These are phyloP conservation scores for Coecobrya sp. DNA, from an alignment of 2,888 invertebrate species.

Conservation along the genomic window DNA sequence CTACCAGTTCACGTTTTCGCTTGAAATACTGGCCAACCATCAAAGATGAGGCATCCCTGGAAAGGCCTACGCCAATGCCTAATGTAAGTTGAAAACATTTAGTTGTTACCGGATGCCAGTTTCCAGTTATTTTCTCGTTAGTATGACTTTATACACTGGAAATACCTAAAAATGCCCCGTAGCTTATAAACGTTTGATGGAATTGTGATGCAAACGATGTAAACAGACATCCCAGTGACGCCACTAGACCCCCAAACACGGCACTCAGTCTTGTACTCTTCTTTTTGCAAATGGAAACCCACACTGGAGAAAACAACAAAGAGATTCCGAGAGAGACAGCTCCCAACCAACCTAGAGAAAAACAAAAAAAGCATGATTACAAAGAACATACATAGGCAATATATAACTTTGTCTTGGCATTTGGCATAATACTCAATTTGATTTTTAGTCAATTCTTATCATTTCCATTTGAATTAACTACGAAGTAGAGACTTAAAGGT, in stretches of 20 bases:
- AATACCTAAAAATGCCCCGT: constrained; percentile 88
- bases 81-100: constrained; percentile 8
- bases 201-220: constrained; percentile 88
- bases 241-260: constrained; percentile 88
- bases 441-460: too few species aligned
- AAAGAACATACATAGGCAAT: too few species aligned
- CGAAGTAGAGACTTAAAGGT: too few species aligned
- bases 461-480: too few species aligned
- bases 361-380: constrained; percentile 87
- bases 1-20: constrained; percentile 93
- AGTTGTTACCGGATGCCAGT: background rate
- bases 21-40: constrained; percentile 98
- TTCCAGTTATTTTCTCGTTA: background rate
- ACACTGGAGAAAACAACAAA: constrained; percentile 93
- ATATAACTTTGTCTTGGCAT: background rate
- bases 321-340: constrained; percentile 94
- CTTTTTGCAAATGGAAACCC: constrained; percentile 92
- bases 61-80: constrained; percentile 95
- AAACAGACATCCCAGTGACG: constrained; percentile 90
- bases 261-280: constrained; percentile 88
- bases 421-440: background rate
- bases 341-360: constrained; percentile 92
- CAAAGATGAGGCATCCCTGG: constrained; percentile 94
- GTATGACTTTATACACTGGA: background rate
- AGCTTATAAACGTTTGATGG: constrained; percentile 88